phyloP scores from a whole-genome alignment of 2,113 vertebrate species.

The Nesoenas mayeri region DNA sequence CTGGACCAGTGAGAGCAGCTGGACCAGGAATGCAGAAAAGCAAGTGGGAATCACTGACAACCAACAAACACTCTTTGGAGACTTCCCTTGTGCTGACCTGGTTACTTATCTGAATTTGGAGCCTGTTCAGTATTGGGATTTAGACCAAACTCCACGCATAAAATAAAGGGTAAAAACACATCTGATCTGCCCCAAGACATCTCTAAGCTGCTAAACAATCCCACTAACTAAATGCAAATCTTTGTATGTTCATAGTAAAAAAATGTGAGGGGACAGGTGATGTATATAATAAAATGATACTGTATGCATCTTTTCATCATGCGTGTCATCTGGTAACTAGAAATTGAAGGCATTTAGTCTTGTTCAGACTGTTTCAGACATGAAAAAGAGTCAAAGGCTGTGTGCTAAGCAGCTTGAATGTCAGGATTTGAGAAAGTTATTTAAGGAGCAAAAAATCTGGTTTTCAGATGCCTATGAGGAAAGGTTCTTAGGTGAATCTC shows the following conservation, averaged over 20 bases:
- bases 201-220: not conserved
- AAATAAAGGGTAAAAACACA: not conserved
- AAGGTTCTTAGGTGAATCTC: not conserved
- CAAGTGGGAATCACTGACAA: not conserved
- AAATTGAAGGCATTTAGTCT: not conserved
- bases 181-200: not conserved
- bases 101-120: not conserved
- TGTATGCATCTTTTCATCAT: not conserved
- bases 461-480: not conserved
- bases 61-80: not conserved
- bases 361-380: conserved; percentile 4
- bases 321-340: conserved; percentile 19
- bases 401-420: not conserved
- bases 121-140: not conserved
- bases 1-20: not conserved
- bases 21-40: not conserved
- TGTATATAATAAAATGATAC: not conserved
- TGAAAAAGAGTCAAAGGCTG: not conserved
- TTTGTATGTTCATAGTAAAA: not conserved
- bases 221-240: not conserved
- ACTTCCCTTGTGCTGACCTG: not conserved
- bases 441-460: not conserved
- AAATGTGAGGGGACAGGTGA: not conserved
- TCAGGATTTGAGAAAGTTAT: not conserved
- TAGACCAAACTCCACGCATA: not conserved